Evolutionary conservation across 1,140 invertebrate species (phyloP).

Genomic region (Drosophila triauraria): DNA sequence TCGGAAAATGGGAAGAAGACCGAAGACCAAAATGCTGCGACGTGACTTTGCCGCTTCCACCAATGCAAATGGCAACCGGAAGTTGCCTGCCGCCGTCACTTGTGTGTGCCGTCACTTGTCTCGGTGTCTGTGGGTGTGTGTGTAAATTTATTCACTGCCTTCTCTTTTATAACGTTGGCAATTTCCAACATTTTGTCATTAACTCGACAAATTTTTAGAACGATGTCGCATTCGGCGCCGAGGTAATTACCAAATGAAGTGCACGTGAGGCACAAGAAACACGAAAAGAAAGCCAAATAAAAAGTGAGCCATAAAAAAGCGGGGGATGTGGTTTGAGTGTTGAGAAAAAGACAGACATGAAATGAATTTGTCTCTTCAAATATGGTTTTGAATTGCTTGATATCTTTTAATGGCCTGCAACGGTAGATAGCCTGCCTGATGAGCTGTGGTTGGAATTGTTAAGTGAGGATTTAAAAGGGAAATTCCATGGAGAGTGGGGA

Average conservation of each 20-base stretch:
- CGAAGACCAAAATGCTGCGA: slow-evolving; percentile 55
- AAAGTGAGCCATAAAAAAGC: slow-evolving; percentile 36
- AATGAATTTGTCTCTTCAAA: slow-evolving; percentile 47
- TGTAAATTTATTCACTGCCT: slow-evolving; percentile 48
- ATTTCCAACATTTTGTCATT: slow-evolving; percentile 74
- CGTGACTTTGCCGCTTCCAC: slow-evolving; percentile 42
- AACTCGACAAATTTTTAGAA: slow-evolving; percentile 77
- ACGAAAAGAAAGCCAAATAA: slow-evolving; percentile 31
- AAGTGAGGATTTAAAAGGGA: neutral
- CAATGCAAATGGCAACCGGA: slow-evolving; percentile 54
- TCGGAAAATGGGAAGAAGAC: slow-evolving; percentile 7
- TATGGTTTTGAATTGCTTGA: slow-evolving; percentile 51
- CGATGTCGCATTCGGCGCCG: slow-evolving; percentile 45
- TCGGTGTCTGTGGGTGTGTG: slow-evolving; percentile 12
- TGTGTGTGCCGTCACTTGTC: neutral
- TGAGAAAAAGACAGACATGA: slow-evolving; percentile 41
- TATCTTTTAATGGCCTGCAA: slow-evolving; percentile 41
- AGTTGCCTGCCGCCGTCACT: slow-evolving; percentile 34
- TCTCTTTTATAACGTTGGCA: slow-evolving; percentile 56
- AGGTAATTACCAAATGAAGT: slow-evolving; percentile 76
- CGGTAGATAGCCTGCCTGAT: slow-evolving; percentile 33
- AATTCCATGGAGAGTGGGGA: neutral
- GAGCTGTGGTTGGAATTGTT: slow-evolving; percentile 20
- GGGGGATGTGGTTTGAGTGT: neutral
- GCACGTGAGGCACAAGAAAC: slow-evolving; percentile 28